A percentile compares a stretch with the other conserved stretches of the same genome.
Conservation (phyloP, 2,797 vertebrate genomes). For the Phoebastria nigripes region DNA sequence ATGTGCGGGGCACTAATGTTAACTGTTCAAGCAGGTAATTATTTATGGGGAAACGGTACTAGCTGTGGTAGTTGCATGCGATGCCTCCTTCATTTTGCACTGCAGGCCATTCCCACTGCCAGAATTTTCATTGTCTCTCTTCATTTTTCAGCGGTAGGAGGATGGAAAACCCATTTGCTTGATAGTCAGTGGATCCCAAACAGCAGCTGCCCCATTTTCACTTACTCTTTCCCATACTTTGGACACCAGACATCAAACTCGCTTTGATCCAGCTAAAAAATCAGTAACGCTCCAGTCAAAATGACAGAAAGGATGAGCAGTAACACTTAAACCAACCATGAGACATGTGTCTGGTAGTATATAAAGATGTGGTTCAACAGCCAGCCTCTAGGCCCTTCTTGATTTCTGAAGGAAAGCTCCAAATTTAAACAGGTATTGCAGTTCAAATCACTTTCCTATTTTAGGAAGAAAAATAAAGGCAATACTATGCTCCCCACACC, state of each 20-base stretch:
- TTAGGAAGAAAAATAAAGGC: background rate
- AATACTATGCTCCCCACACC: background rate
- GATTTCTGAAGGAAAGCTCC: background rate
- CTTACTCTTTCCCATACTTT: background rate
- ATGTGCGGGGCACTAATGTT: background rate
- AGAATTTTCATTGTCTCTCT: background rate
- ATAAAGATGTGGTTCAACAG: background rate
- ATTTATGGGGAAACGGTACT: background rate
- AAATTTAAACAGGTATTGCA: background rate
- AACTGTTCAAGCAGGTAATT: background rate
- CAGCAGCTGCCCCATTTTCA: background rate
- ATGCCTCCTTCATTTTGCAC: background rate
- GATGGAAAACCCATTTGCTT: background rate
- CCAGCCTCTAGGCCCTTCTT: background rate
- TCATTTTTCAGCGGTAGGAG: background rate
- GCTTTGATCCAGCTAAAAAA: background rate
- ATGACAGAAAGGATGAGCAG: background rate
- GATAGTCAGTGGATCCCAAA: background rate
- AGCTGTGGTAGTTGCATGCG: background rate
- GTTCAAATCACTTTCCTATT: background rate
- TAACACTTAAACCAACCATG: background rate
- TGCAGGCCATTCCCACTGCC: background rate
- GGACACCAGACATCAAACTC: background rate
- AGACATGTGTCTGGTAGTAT: accelerated
- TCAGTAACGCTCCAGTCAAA: background rate